phyloP scores from a whole-genome alignment of 2,797 vertebrate genomes.

The Sebastes taczanowskii region DNA sequence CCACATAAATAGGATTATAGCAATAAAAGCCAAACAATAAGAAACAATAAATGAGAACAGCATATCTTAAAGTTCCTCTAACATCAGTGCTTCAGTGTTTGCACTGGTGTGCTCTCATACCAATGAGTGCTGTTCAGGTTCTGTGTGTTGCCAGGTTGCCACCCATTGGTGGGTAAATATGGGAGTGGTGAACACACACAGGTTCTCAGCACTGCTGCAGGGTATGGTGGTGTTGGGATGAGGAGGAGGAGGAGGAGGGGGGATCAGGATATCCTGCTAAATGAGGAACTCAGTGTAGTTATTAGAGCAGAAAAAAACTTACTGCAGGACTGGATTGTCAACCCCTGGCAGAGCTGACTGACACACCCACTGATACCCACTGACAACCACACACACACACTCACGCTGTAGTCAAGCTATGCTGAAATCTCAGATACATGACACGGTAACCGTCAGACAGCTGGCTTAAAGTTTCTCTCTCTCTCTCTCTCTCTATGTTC shows the following conservation, averaged over 20 bases:
- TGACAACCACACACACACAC: constrained; percentile 20
- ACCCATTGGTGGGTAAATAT: constrained; percentile 69
- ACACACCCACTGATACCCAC: constrained; percentile 13
- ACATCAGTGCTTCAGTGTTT: constrained; percentile 5
- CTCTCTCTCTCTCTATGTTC: background rate
- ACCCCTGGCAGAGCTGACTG: background rate
- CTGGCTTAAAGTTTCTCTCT: constrained; percentile 18
- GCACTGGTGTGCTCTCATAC: background rate
- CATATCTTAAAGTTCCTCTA: background rate
- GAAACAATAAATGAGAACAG: no score
- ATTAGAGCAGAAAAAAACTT: background rate
- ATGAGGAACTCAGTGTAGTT: constrained; percentile 31
- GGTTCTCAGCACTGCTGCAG: background rate
- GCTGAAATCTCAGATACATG: constrained; percentile 35
- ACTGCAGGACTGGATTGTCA: background rate
- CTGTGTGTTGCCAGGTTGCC: constrained; percentile 21
- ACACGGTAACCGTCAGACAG: constrained; percentile 28
- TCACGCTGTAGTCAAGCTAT: background rate
- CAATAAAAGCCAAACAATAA: no score
- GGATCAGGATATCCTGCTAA: constrained; percentile 69
- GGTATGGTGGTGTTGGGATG: background rate
- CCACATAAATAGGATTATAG: no score
- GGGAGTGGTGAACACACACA: constrained; percentile 66
- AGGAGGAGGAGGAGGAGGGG: no score
- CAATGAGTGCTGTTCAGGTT: background rate